Evolutionary conservation across 2,888 invertebrate species (phyloP).

Genomic region (Neria commutata): DNA sequence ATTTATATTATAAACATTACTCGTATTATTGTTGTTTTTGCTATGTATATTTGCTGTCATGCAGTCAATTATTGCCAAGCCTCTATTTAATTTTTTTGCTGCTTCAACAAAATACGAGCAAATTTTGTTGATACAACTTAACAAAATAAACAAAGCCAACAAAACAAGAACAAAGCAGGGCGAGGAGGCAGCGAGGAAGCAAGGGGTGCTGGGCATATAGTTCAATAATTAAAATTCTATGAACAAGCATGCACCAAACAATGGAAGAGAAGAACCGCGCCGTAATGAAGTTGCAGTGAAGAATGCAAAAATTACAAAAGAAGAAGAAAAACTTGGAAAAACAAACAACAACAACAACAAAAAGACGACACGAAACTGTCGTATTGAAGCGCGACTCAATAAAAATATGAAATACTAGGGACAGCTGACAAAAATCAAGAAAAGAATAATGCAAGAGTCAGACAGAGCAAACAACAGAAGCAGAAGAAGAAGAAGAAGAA

Average conservation of each 20-base stretch:
- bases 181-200: neutral
- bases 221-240: neutral
- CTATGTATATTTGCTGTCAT: no score
- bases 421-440: neutral
- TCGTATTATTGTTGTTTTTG: no score
- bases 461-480: neutral
- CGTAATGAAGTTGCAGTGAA: no score
- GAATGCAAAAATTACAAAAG: slow-evolving; percentile 28
- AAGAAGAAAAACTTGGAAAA: slow-evolving; percentile 42
- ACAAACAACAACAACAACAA: slow-evolving; percentile 45
- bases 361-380: neutral
- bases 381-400: neutral
- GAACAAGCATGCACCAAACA: neutral
- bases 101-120: neutral
- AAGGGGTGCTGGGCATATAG: neutral
- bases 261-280: neutral
- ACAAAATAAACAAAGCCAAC: neutral
- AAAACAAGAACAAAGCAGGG: neutral
- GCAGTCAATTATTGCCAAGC: no score
- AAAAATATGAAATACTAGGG: neutral
- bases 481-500: neutral
- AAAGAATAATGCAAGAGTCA: neutral
- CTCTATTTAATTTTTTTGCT: no score
- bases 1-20: no score
- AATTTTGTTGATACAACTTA: neutral